A percentile compares a stretch with the other conserved stretches of the same genome.
phyloP scores from a whole-genome alignment of 2,888 invertebrate species.

The Linhomoeus sp. region DNA sequence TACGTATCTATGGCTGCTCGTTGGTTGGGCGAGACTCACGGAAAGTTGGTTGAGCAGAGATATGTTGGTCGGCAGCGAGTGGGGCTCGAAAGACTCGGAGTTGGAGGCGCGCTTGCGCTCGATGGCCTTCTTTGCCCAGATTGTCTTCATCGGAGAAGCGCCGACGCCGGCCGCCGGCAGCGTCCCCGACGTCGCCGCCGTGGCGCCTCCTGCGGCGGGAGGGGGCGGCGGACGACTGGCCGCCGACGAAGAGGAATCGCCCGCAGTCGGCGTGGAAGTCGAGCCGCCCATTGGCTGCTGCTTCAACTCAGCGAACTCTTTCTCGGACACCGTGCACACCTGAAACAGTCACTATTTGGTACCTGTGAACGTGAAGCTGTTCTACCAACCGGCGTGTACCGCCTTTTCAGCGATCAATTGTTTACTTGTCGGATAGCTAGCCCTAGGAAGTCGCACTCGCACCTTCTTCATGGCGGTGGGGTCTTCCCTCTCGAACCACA shows the following conservation, averaged over 20 bases:
- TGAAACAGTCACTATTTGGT: constrained; percentile 6
- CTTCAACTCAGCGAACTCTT: constrained; percentile 13
- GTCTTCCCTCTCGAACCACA: constrained; percentile 41
- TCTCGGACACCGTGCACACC: constrained; percentile 14
- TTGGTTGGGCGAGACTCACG: too few species aligned
- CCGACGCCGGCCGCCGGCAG: constrained; percentile 6
- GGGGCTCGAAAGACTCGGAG: not conserved
- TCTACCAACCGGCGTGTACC: not conserved
- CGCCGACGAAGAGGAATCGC: too few species aligned
- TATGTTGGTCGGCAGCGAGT: not conserved
- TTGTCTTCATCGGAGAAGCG: not conserved
- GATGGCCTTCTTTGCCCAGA: constrained; percentile 24
- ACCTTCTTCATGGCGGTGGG: too few species aligned
- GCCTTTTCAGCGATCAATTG: too few species aligned
- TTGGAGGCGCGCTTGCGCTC: constrained; percentile 11
- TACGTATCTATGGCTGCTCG: too few species aligned
- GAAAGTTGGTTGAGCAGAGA: too few species aligned
- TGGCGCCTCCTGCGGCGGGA: not conserved
- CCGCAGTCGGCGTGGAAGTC: too few species aligned
- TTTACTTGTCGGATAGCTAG: too few species aligned
- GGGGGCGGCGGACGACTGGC: not conserved
- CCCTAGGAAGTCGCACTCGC: too few species aligned
- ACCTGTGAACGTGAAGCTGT: not conserved
- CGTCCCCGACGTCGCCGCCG: not conserved
- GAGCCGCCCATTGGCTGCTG: constrained; percentile 6